These are phyloP conservation scores for Polydrusus tereticollis DNA, from an alignment of 2,888 invertebrate genomes.

Conservation along the genomic window DNA sequence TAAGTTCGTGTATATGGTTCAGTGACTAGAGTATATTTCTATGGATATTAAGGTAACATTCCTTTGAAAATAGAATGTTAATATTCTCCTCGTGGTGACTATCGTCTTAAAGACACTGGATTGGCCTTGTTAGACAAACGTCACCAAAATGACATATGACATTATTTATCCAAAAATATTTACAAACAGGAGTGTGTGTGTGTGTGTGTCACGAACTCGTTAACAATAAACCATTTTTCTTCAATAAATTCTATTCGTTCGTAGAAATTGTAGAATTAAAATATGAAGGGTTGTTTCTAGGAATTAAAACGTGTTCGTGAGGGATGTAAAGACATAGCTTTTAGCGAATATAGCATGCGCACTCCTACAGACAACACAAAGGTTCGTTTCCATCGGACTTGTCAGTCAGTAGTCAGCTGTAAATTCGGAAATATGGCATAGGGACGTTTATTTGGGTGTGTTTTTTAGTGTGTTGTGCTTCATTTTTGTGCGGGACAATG, in stretches of 20 bases:
- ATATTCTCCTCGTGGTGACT: not conserved
- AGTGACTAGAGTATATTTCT: too few relatives aligned
- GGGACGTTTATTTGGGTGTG: constrained; percentile 42
- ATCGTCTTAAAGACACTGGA: not conserved
- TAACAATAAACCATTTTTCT: not conserved
- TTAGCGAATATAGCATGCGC: constrained; percentile 45
- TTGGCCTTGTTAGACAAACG: not conserved
- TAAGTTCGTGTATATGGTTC: too few relatives aligned
- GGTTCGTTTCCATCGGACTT: constrained; percentile 39
- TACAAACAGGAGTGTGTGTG: constrained; percentile 22
- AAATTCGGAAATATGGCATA: constrained; percentile 49
- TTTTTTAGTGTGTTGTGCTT: constrained; percentile 41
- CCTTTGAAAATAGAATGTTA: too few relatives aligned
- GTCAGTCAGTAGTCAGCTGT: constrained; percentile 50
- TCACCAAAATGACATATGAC: constrained; percentile 1
- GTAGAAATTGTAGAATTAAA: not conserved
- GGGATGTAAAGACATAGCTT: constrained; percentile 12
- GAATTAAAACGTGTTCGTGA: not conserved
- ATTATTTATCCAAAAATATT: constrained; percentile 36
- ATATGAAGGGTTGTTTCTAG: not conserved
- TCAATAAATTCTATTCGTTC: not conserved
- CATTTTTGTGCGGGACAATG: constrained; percentile 45
- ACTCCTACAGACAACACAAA: constrained; percentile 40
- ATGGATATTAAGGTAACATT: too few relatives aligned
- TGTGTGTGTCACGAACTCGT: not conserved